Conservation (phyloP, 2,888 invertebrate species). For the Mactromeris polynyma region DNA sequence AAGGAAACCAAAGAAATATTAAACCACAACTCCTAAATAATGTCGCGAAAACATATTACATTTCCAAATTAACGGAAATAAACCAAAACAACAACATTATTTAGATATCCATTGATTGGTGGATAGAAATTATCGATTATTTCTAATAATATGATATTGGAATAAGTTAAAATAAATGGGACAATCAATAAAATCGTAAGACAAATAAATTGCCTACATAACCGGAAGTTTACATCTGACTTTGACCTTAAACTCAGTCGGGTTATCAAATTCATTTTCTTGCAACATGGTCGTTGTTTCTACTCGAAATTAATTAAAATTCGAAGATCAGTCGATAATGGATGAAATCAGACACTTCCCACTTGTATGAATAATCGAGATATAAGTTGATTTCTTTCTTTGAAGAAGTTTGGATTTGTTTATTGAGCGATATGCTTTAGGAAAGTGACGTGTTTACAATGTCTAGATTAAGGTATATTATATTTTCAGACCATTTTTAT, state of each 20-base stretch:
- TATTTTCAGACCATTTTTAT: background rate
- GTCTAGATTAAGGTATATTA: slow-evolving; percentile 22
- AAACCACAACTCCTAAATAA: background rate
- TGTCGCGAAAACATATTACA: background rate
- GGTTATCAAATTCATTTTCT: background rate
- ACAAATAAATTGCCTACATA: background rate
- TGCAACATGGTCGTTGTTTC: background rate
- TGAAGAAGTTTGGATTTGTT: background rate
- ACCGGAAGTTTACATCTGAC: slow-evolving; percentile 21
- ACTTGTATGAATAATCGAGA: slow-evolving; percentile 45
- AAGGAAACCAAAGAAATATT: background rate
- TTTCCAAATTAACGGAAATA: background rate
- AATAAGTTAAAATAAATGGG: background rate
- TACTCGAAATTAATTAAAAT: background rate
- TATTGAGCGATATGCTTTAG: background rate
- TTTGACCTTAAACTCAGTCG: background rate
- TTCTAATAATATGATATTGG: background rate
- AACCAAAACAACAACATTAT: background rate
- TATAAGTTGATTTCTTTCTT: background rate
- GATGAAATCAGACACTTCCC: slow-evolving; percentile 69
- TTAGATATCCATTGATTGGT: background rate
- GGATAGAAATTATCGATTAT: background rate
- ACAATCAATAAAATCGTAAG: background rate
- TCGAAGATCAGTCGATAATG: slow-evolving; percentile 48
- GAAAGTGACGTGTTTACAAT: slow-evolving; percentile 49